A percentile compares a stretch with the other conserved stretches of the same genome.
Evolutionary conservation across 2,113 vertebrate genomes (phyloP).

Genomic region (Sander vitreus): DNA sequence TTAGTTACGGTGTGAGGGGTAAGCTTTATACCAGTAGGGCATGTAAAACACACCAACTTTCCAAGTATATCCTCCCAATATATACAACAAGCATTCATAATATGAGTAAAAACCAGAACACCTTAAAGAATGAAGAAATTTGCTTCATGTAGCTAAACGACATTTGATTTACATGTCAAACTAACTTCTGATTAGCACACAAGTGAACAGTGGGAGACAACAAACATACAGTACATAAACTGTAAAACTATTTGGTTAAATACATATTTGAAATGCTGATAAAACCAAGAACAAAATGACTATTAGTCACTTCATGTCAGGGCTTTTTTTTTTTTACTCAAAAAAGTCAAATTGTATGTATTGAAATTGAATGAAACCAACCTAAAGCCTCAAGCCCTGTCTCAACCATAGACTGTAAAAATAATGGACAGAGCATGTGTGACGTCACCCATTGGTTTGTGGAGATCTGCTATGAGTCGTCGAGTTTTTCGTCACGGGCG

Average conservation of each 20-base stretch:
- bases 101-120: neutral
- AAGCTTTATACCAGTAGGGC: neutral
- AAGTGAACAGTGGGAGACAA: neutral
- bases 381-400: fast-evolving
- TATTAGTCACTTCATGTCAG: too few species aligned
- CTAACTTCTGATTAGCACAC: neutral
- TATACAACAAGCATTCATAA: neutral
- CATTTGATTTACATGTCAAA: neutral
- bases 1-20: too few species aligned
- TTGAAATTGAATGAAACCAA: neutral
- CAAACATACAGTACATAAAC: neutral
- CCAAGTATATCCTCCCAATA: neutral
- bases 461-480: too few species aligned
- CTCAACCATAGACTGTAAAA: neutral
- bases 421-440: too few species aligned
- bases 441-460: too few species aligned
- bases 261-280: neutral
- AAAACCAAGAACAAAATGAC: neutral
- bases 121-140: neutral
- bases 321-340: neutral
- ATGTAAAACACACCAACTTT: neutral
- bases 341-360: neutral
- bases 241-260: neutral
- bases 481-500: too few species aligned
- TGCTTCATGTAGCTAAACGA: neutral